phyloP scores from a whole-genome alignment of 64 coral and sea anemone genomes.

The Stichodactyla mertensii region DNA sequence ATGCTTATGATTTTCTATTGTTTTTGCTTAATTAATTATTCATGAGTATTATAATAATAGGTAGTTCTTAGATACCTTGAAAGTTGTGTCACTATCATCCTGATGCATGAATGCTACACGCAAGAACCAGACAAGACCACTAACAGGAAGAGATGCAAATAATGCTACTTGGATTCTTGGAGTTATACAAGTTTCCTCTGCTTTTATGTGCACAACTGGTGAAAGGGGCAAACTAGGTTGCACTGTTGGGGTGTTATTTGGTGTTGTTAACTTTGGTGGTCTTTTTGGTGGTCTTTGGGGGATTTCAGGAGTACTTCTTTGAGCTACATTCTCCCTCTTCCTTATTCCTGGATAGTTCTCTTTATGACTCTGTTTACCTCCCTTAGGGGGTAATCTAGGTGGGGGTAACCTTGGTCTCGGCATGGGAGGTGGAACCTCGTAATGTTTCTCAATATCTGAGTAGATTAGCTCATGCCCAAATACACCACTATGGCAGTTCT shows the following conservation, averaged over 20 bases:
- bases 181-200: neutral
- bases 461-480: neutral
- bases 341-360: neutral
- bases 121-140: constrained; percentile 69
- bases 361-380: neutral
- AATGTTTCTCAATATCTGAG: too few species aligned
- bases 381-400: constrained; percentile 29
- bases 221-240: neutral
- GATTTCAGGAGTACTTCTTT: neutral
- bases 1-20: too few species aligned
- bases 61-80: constrained; percentile 36
- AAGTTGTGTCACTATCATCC: constrained; percentile 59
- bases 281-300: neutral
- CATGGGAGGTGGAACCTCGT: neutral
- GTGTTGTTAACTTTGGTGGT: neutral
- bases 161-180: constrained; percentile 58
- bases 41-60: too few species aligned
- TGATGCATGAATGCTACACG: constrained; percentile 84
- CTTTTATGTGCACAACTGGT: neutral
- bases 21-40: too few species aligned
- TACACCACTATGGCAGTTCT: constrained; percentile 36
- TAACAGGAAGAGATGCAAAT: constrained; percentile 63
- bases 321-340: neutral
- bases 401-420: constrained; percentile 18
- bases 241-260: neutral